Base-by-base conservation (phyloP, 2,113 vertebrate genomes). In the Hemibagrus wyckioides region DNA sequence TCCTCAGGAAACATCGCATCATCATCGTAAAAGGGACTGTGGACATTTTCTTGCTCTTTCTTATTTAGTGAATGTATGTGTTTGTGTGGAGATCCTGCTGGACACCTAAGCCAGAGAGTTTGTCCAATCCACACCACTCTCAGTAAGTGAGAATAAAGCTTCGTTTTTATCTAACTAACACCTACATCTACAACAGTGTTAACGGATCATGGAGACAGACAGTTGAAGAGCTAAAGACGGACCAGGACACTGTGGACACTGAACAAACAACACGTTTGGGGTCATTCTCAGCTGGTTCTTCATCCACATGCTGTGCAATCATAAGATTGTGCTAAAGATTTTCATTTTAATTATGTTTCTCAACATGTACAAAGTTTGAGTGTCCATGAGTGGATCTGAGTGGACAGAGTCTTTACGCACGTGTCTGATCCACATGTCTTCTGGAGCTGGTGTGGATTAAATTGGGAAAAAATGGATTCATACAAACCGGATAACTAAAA, bases 1-100 rank as follows among this genome's bases (percentile, higher is more conserved):
- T 99, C 98, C 80, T 97, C 97, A 0, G 97, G 96, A 71, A 97
- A 97, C 50, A 89, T 97, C 93, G 96, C 96, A 84, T 97, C 97
- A 9, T 97, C 97, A 3, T 98, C 97, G 85, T 99, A 97, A 93
- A 91, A 33, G 25, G 77, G 54, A 77, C 88, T 81, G 81, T 82
- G 56, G 54, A 57, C 28, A 61, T 41, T 44, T 63, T 52, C 44
- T 19, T 83, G 25, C 52, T 25, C 33, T 33, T 41, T 30, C 71
- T 57, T 84, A 63, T 81, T 75, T 88, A 84, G 84, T 82, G 84
- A 91, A 90, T 85, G 87, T 90, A 84, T 76, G 82, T 50, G 36
- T 73, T 56, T 79, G 56, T 61, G 39, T 81, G 87, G 50, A 36
- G 13, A 79, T 83, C 30, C 87, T 36, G 39, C 23, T 81, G 54